Percentiles rank a stretch among this genome's conserved stretches.
Evolutionary conservation across 1,140 invertebrate species (phyloP).

Genomic region (Lepidurus apus): DNA sequence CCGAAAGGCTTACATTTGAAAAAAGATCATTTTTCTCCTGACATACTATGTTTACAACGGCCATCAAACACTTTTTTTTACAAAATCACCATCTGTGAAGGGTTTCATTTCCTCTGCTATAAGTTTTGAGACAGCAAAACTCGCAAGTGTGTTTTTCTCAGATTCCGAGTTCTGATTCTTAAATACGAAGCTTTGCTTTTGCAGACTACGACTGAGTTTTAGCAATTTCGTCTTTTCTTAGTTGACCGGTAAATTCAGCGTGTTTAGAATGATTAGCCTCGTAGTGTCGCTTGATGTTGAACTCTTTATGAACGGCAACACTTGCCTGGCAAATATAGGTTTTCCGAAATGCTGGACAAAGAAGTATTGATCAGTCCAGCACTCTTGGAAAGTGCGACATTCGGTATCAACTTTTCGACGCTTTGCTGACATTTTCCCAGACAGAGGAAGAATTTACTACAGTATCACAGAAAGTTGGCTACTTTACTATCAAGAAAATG

Average conservation of each 20-base stretch:
- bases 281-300: slow-evolving; percentile 42
- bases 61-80: slow-evolving; percentile 42
- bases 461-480: not conserved
- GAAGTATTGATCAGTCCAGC: slow-evolving; percentile 35
- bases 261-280: slow-evolving; percentile 36
- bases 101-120: slow-evolving; percentile 41
- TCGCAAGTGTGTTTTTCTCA: slow-evolving; percentile 40
- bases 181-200: slow-evolving; percentile 40
- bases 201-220: slow-evolving; percentile 39
- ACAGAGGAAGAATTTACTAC: not conserved
- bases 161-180: slow-evolving; percentile 38
- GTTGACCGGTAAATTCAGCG: slow-evolving; percentile 34
- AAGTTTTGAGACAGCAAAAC: slow-evolving; percentile 37
- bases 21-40: slow-evolving; percentile 29
- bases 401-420: slow-evolving; percentile 34
- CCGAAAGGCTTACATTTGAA: not conserved
- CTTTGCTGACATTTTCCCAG: not conserved
- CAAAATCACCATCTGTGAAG: slow-evolving; percentile 42
- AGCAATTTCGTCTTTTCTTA: slow-evolving; percentile 39
- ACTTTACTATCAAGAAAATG: not conserved
- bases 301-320: slow-evolving; percentile 42
- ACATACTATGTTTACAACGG: slow-evolving; percentile 42
- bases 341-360: slow-evolving; percentile 38
- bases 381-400: slow-evolving; percentile 33
- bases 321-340: slow-evolving; percentile 43